Conservation (phyloP, 2,797 vertebrate genomes). For the Pteronotus mesoamericanus region DNA sequence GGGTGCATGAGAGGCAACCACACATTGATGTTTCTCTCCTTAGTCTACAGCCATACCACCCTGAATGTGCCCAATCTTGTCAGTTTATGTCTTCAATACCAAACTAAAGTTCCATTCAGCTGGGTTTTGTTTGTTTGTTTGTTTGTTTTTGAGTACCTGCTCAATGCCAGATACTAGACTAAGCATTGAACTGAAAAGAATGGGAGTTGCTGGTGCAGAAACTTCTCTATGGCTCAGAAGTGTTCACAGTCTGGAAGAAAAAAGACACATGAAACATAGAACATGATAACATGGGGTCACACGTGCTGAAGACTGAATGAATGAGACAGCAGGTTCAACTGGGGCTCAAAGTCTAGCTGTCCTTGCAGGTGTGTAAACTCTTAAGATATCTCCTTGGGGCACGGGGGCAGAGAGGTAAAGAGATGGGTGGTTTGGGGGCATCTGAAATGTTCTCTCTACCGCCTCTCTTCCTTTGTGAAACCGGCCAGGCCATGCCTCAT, state of each 20-base stretch:
- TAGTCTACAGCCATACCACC: no score
- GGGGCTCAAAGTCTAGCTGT: background rate
- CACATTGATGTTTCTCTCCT: no score
- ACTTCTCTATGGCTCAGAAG: background rate
- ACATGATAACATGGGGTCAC: background rate
- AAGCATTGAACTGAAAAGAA: background rate
- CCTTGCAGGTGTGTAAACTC: no score
- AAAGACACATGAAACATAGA: background rate
- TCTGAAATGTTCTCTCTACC: background rate
- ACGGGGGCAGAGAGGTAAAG: background rate
- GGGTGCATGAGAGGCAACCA: no score
- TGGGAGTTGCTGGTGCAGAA: background rate
- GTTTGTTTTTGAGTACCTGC: background rate
- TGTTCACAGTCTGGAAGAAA: background rate
- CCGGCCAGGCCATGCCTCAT: background rate
- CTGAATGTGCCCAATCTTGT: no score
- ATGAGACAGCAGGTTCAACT: background rate
- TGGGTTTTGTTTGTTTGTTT: background rate
- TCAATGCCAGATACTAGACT: background rate
- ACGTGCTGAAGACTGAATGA: background rate
- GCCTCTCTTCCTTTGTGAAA: background rate
- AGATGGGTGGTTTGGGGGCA: background rate
- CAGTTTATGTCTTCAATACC: background rate
- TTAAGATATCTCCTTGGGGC: rapidly evolving
- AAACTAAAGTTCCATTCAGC: background rate